Conservation (phyloP, 2,797 vertebrate genomes). For the Yasuhikotakia modesta region DNA sequence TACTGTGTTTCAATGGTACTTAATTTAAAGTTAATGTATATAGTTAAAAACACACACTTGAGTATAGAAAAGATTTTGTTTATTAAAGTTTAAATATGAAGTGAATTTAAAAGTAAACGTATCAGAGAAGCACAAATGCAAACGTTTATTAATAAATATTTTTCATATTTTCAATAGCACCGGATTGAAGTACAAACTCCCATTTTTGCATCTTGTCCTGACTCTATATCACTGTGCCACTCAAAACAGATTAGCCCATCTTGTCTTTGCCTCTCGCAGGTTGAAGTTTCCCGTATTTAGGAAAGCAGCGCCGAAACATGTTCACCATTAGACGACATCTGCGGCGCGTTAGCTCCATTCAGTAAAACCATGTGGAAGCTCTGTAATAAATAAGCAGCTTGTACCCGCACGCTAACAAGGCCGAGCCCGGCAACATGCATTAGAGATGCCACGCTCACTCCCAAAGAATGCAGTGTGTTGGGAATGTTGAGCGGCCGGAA, state of each 20-base stretch:
- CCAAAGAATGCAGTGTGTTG: slow-evolving; percentile 44
- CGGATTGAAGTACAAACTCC: too few relatives aligned
- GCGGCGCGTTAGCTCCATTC: slow-evolving; percentile 60
- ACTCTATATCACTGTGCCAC: slow-evolving; percentile 22
- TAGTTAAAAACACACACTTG: neutral
- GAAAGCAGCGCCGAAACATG: slow-evolving; percentile 17
- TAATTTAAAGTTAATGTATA: neutral
- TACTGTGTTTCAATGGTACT: neutral
- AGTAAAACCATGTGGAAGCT: slow-evolving; percentile 60
- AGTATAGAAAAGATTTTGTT: neutral
- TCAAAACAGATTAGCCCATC: slow-evolving; percentile 33
- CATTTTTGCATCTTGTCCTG: too few relatives aligned
- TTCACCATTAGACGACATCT: slow-evolving; percentile 61
- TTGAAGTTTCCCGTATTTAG: slow-evolving; percentile 34
- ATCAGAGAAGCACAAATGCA: too few relatives aligned
- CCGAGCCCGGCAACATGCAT: slow-evolving; percentile 57
- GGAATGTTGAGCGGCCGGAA: slow-evolving; percentile 57
- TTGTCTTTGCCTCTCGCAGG: slow-evolving; percentile 33
- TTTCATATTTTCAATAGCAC: too few relatives aligned
- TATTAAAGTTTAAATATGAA: too few relatives aligned
- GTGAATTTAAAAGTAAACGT: too few relatives aligned
- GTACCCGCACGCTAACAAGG: slow-evolving; percentile 63
- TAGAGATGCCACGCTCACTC: slow-evolving; percentile 64
- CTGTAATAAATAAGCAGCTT: slow-evolving; percentile 57
- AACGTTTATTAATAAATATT: too few relatives aligned